These are phyloP conservation scores for Ctenopoma kingsleyae DNA, from an alignment of 2,797 vertebrate genomes.

Conservation along the genomic window DNA sequence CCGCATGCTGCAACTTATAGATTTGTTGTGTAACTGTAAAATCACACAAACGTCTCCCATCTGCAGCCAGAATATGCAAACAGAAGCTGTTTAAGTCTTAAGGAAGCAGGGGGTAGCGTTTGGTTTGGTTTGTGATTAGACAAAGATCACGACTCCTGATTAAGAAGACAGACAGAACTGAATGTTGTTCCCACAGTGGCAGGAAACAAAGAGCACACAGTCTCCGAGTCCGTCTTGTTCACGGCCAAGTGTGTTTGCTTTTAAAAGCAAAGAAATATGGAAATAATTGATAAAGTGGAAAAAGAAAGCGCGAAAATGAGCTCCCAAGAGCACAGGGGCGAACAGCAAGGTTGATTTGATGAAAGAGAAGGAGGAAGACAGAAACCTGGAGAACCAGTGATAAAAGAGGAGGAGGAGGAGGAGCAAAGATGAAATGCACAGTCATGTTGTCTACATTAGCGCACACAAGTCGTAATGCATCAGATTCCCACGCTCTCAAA, in stretches of 20 bases:
- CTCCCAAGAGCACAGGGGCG: conserved; percentile 19
- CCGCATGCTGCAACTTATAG: not conserved
- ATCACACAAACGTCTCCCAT: not conserved
- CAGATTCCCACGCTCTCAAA: not conserved
- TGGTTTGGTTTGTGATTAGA: not conserved
- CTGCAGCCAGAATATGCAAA: not conserved
- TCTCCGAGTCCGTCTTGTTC: not conserved
- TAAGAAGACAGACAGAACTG: not conserved
- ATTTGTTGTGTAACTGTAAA: conserved; percentile 6
- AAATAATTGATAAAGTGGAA: conserved; percentile 40
- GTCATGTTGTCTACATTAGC: not conserved
- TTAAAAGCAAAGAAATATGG: conserved; percentile 17
- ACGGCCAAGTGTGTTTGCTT: not conserved
- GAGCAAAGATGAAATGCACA: not conserved
- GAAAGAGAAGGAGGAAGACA: conserved; percentile 9
- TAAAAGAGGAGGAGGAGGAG: not conserved
- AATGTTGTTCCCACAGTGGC: not conserved
- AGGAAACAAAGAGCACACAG: not conserved
- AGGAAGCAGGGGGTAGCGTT: no score
- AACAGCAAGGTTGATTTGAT: conserved; percentile 16
- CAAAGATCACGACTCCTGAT: not conserved
- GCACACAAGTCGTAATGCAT: not conserved
- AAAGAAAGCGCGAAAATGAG: conserved; percentile 28
- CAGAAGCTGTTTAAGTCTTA: not conserved
- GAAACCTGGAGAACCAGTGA: not conserved